phyloP scores from a whole-genome alignment of 2,888 invertebrate species.

The Mythimna albipuncta region DNA sequence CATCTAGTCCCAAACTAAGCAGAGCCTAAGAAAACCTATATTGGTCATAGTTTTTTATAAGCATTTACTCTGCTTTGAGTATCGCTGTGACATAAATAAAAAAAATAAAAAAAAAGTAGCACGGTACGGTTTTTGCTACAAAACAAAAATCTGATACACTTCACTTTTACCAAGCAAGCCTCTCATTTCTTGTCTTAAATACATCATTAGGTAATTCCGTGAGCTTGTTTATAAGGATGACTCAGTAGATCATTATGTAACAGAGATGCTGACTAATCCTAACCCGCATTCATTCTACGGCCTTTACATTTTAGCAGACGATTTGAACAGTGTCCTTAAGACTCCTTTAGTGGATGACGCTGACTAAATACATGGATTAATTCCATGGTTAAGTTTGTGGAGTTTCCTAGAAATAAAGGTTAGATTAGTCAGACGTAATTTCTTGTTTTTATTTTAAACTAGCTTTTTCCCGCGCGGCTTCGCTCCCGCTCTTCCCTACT shows the following conservation, averaged over 20 bases:
- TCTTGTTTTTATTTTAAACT: too few species aligned
- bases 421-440: conserved; percentile 2
- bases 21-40: too few species aligned
- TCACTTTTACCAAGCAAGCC: neutral
- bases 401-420: conserved; percentile 8
- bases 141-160: neutral
- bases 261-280: conserved; percentile 47
- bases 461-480: too few species aligned
- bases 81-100: too few species aligned
- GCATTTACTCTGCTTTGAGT: too few species aligned
- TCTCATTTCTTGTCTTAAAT: conserved; percentile 1
- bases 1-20: too few species aligned
- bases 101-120: too few species aligned
- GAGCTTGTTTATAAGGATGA: conserved; percentile 27
- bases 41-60: too few species aligned
- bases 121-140: too few species aligned
- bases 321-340: conserved; percentile 5
- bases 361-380: neutral
- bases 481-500: too few species aligned
- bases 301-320: conserved; percentile 24
- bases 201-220: conserved; percentile 10
- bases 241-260: conserved; percentile 31
- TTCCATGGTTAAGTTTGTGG: neutral
- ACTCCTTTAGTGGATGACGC: neutral
- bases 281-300: conserved; percentile 31